A percentile compares a stretch with the other conserved stretches of the same genome.
phyloP scores from a whole-genome alignment of 2,888 invertebrate genomes.

The Lordiphosa andalusiaca region DNA sequence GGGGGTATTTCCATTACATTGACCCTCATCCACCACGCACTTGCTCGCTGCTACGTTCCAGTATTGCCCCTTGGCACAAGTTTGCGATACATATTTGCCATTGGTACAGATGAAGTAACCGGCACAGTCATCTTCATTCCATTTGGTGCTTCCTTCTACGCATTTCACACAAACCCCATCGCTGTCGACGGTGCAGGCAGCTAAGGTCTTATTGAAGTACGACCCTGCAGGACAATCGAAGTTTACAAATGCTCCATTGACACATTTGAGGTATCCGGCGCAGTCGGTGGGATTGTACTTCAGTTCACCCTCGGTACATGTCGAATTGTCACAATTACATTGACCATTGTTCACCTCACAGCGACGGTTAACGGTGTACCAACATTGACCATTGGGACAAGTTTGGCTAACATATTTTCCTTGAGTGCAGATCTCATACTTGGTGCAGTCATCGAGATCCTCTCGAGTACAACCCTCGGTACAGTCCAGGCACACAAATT shows the following conservation, averaged over 20 bases:
- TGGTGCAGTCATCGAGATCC: conserved; percentile 20
- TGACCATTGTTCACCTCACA: conserved; percentile 8
- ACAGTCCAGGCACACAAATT: conserved; percentile 24
- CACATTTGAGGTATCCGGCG: conserved; percentile 20
- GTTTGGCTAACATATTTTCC: conserved; percentile 18
- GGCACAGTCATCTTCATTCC: conserved; percentile 32
- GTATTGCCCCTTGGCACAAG: conserved; percentile 27
- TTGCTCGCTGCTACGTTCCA: conserved; percentile 14
- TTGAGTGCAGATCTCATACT: conserved; percentile 17
- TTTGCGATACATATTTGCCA: conserved; percentile 31
- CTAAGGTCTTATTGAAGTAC: conserved; percentile 17
- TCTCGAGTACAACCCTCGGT: conserved; percentile 16
- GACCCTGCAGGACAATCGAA: conserved; percentile 8
- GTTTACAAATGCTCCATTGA: conserved; percentile 2
- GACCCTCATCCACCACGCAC: conserved; percentile 12
- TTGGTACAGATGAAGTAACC: conserved; percentile 34
- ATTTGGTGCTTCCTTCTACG: conserved; percentile 27
- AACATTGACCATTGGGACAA: conserved; percentile 22
- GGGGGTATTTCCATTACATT: conserved; percentile 15
- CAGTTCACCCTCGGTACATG: conserved; percentile 19
- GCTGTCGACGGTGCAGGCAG: conserved; percentile 16
- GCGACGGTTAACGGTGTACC: neutral
- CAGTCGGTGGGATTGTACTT: conserved; percentile 23
- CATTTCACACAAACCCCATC: conserved; percentile 25
- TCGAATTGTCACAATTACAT: neutral